A percentile compares a stretch with the other conserved stretches of the same genome.
These are phyloP conservation scores for Zoroaster sp. DNA, from an alignment of 53 echinoderm and acorn worm genomes.

Conservation along the genomic window DNA sequence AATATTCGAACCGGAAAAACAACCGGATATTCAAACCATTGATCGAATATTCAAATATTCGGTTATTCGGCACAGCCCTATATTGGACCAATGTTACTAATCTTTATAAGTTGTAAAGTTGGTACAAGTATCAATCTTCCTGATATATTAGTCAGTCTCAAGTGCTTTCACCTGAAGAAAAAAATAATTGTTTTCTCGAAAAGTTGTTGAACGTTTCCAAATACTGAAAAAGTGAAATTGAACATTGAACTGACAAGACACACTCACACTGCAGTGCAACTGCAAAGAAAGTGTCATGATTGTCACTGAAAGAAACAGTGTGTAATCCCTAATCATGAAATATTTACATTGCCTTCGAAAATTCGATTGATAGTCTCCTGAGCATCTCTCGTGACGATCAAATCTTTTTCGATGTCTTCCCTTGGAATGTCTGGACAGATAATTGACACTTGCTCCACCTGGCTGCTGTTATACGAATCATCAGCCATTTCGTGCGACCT, in stretches of 20 bases:
- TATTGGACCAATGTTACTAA: neutral
- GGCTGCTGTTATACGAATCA: neutral
- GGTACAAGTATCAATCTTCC: neutral
- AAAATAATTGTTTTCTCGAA: neutral
- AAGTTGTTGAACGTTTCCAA: no score
- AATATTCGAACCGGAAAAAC: no score
- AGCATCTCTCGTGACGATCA: slow-evolving; percentile 60
- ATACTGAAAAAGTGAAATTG: no score
- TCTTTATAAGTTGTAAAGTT: neutral
- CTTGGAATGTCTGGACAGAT: slow-evolving; percentile 74
- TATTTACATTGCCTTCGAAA: slow-evolving; percentile 79
- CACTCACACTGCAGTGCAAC: neutral
- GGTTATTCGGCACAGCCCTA: no score
- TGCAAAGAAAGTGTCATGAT: no score
- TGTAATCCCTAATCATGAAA: neutral
- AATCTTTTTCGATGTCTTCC: slow-evolving; percentile 70
- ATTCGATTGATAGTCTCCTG: slow-evolving; percentile 82
- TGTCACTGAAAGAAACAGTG: no score
- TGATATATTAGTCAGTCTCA: neutral
- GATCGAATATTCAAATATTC: no score
- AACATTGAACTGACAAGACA: neutral
- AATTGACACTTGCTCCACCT: slow-evolving; percentile 71
- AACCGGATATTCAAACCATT: no score
- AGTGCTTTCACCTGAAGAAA: neutral
- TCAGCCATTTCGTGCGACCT: no score